Base-by-base conservation (phyloP, 2,797 vertebrate genomes). In the Danio tinwini region DNA sequence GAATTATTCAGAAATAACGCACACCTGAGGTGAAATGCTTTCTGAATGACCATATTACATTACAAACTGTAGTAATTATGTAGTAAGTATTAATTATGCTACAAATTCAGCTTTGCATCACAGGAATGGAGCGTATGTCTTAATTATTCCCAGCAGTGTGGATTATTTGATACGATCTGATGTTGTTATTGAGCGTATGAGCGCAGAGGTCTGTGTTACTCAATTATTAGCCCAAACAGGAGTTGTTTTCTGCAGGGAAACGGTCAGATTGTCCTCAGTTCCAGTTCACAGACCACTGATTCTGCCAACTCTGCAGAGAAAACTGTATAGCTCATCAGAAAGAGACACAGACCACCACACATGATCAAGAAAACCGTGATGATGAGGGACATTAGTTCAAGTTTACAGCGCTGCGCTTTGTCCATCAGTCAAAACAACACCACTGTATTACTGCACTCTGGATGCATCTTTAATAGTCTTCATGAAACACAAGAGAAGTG, bases 241-340 rank as follows among this genome's bases (percentile, higher is more conserved):
- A 37, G 17, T 29, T 17, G 52, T 77, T 42, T 56, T 58, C 64
- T 47, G n/a, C 62, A 49, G 47, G 58, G 52, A 56, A 56, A 61
- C 37, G 67, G 67, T 65, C 21, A 44, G 19, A 61, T 78, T 55
- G 64, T 59, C 68, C 68, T 83, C 37, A 56, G 73, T 69, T 83
- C 72, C 69, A 65, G 76, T 72, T 70, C 45, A 80, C 29, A n/a
- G 73, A 29, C 42, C 62, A 82, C 47, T 61, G 82, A 65, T 83
- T 83, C 80, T 74, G 73, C 76, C 17, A 64, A 64, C 52, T 2
- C 64, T 83, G 73, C 82, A 82, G 39, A 69, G 47, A 52, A n/a
- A 81, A 73, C 72, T 50, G 56, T 37, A 74, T 5, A 59, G 59
- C 19, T 83, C 76, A 81, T 79, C 62, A 80, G 10, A 77, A 73